These are phyloP conservation scores for Anguilla anguilla DNA, from an alignment of 2,797 vertebrate species.

Conservation along the genomic window DNA sequence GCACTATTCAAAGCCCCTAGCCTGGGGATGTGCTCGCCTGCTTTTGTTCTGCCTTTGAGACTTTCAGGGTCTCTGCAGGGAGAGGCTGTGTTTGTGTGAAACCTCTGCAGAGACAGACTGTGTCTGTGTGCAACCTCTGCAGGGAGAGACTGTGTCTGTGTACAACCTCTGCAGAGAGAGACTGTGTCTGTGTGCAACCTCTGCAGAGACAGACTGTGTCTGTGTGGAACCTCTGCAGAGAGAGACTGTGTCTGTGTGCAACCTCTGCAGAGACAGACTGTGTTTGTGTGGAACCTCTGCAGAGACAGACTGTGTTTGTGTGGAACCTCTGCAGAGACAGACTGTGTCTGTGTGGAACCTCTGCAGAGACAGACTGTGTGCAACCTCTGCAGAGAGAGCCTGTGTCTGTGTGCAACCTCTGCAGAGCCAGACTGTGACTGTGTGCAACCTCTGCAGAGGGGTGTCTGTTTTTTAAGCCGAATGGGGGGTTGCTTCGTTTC, in stretches of 20 bases:
- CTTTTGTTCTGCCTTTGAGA: no score
- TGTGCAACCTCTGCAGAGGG: no score
- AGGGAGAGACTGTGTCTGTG: neutral
- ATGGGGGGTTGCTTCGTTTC: neutral
- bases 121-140: no score
- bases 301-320: neutral
- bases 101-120: no score
- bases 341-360: neutral
- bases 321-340: neutral
- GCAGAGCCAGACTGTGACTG: neutral
- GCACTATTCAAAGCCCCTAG: no score
- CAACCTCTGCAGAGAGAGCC: neutral
- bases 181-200: constrained; percentile 29
- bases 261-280: neutral
- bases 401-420: neutral
- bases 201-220: neutral
- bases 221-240: neutral
- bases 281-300: neutral
- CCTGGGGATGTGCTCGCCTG: no score
- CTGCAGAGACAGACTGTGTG: constrained; percentile 21
- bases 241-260: neutral
- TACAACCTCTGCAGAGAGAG: neutral
- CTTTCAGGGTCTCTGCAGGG: no score
- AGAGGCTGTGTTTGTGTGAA: no score
- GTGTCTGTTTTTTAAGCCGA: no score